Conservation (phyloP, 2,888 invertebrate genomes). For the Machimus atricapillus region DNA sequence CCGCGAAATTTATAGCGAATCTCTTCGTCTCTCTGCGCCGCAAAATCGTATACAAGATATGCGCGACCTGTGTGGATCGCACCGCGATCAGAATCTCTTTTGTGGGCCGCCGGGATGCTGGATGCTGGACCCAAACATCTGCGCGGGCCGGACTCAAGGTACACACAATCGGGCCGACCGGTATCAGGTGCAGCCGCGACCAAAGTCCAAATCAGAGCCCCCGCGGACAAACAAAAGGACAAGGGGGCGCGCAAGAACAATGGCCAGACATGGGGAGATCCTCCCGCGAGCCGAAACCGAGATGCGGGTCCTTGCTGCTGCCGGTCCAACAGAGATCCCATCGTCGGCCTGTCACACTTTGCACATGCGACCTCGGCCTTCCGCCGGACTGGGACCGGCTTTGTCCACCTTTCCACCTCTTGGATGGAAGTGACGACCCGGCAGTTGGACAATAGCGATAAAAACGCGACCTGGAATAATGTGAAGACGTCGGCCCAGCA, state of each 20-base stretch:
- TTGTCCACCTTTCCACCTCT: not conserved
- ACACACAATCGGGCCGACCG: constrained; percentile 41
- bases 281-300: constrained; percentile 41
- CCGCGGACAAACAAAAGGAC: constrained; percentile 15
- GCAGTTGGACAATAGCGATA: constrained; percentile 9
- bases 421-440: constrained; percentile 21
- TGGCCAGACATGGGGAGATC: constrained; percentile 38
- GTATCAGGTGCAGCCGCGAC: constrained; percentile 45
- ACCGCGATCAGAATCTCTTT: constrained; percentile 19
- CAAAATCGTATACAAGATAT: not conserved
- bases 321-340: not conserved
- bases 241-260: constrained; percentile 30
- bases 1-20: constrained; percentile 14
- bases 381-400: not conserved
- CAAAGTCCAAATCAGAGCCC: constrained; percentile 44
- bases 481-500: not conserved
- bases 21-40: not conserved
- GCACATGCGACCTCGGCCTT: constrained; percentile 42
- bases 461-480: constrained; percentile 22
- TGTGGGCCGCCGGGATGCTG: constrained; percentile 13
- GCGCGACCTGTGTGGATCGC: not conserved
- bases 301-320: constrained; percentile 43
- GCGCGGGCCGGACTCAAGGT: constrained; percentile 18
- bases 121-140: constrained; percentile 37
- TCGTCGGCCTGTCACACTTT: constrained; percentile 44